These are phyloP conservation scores for Scolopax mira DNA, from an alignment of 2,113 vertebrate species.

Conservation along the genomic window DNA sequence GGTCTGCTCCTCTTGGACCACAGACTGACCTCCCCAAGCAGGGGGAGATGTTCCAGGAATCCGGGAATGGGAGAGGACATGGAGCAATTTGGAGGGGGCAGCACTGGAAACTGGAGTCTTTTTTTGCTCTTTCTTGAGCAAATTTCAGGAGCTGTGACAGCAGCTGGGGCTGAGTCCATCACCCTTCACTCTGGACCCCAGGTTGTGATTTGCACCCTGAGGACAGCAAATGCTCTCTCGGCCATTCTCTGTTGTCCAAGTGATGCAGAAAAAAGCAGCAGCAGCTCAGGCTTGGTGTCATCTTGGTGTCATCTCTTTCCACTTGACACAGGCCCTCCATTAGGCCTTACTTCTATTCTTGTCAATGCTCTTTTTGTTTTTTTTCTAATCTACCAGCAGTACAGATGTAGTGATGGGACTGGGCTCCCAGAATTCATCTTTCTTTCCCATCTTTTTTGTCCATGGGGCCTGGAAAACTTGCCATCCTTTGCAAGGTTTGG, in stretches of 20 bases:
- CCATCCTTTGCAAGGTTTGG: background rate
- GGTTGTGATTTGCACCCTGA: background rate
- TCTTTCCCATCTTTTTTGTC: background rate
- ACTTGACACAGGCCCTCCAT: background rate
- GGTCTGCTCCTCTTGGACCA: background rate
- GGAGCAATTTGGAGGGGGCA: rapidly evolving
- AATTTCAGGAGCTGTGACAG: background rate
- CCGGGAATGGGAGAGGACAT: background rate
- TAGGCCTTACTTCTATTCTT: background rate
- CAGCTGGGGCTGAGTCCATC: background rate
- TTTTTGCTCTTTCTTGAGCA: background rate
- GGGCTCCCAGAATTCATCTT: background rate
- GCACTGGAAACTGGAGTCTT: background rate
- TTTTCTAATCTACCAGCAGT: background rate
- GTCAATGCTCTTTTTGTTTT: background rate
- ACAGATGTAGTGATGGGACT: rapidly evolving
- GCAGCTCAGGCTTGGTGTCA: background rate
- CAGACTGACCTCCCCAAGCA: background rate
- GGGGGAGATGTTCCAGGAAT: too few relatives aligned
- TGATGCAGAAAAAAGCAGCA: background rate
- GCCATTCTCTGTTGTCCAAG: background rate
- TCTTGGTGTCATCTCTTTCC: background rate
- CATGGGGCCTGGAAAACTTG: too few relatives aligned
- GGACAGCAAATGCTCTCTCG: background rate
- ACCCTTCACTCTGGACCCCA: background rate